phyloP scores from a whole-genome alignment of 2,888 invertebrate genomes.

The Rhaphigaster nebulosa region DNA sequence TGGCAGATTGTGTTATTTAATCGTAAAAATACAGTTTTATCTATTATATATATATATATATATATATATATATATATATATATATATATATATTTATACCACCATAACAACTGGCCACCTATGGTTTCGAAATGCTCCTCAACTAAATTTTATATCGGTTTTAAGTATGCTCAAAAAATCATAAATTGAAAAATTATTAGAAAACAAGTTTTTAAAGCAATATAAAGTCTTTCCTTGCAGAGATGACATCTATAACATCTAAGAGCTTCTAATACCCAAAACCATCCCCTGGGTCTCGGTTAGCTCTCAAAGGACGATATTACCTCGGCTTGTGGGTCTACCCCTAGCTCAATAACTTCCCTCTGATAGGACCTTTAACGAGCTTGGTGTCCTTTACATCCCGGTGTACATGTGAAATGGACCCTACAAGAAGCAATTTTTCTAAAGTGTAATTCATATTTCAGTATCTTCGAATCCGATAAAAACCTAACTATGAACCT shows the following conservation, averaged over 20 bases:
- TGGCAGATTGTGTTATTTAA: too few species aligned
- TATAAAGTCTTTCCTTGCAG: neutral
- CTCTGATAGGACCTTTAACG: constrained; percentile 9
- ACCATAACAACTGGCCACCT: too few species aligned
- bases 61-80: too few species aligned
- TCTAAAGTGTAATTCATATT: neutral
- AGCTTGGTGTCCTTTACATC: neutral
- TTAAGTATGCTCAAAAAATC: too few species aligned
- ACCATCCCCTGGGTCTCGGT: neutral
- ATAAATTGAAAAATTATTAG: neutral
- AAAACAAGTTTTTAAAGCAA: neutral
- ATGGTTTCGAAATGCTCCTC: too few species aligned
- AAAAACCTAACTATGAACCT: neutral
- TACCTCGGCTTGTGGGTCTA: neutral
- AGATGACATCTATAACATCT: neutral
- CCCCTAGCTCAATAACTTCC: constrained; percentile 14
- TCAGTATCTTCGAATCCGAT: neutral
- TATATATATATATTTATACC: too few species aligned
- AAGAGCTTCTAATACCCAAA: constrained; percentile 3
- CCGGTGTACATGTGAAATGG: neutral
- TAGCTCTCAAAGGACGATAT: constrained; percentile 28
- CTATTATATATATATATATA: too few species aligned
- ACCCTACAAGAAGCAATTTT: neutral
- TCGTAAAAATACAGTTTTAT: too few species aligned
- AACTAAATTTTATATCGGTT: too few species aligned